These are phyloP conservation scores for Elegia similella DNA, from an alignment of 2,888 invertebrate genomes.

Conservation along the genomic window DNA sequence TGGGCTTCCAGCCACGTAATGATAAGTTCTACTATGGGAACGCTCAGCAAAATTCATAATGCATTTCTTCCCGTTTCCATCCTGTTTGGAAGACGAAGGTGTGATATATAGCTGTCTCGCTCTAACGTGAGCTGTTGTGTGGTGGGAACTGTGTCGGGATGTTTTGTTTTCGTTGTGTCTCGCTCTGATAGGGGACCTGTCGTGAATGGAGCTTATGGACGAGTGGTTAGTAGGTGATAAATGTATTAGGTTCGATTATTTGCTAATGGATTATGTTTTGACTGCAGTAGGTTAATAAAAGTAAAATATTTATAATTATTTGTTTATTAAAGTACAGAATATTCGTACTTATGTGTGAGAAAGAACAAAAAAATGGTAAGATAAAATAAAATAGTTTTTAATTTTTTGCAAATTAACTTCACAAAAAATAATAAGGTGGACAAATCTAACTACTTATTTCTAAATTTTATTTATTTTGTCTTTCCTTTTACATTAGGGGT, in stretches of 20 bases:
- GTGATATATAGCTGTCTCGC: conserved; percentile 44
- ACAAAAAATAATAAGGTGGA: too few relatives aligned
- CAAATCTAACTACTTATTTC: too few relatives aligned
- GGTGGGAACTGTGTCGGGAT: conserved; percentile 79
- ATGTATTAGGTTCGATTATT: conserved; percentile 51
- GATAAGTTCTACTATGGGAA: conserved; percentile 45
- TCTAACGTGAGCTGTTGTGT: conserved; percentile 36
- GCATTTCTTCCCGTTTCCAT: conserved; percentile 56
- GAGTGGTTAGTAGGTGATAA: conserved; percentile 36
- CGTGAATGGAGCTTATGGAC: conserved; percentile 52
- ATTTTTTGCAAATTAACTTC: too few relatives aligned
- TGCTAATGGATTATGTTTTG: neutral
- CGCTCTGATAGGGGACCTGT: conserved; percentile 63
- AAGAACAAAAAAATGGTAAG: too few relatives aligned
- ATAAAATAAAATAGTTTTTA: too few relatives aligned
- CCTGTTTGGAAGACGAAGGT: conserved; percentile 46
- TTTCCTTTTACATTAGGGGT: too few relatives aligned
- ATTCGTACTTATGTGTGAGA: too few relatives aligned
- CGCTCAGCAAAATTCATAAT: conserved; percentile 55
- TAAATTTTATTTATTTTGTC: too few relatives aligned
- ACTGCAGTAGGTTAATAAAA: too few relatives aligned
- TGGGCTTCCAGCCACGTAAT: conserved; percentile 44
- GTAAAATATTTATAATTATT: too few relatives aligned
- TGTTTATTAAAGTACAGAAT: too few relatives aligned
- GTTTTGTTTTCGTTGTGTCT: conserved; percentile 77